These are phyloP conservation scores for Eretmocerus hayati DNA, from an alignment of 2,888 invertebrate genomes.

Conservation along the genomic window DNA sequence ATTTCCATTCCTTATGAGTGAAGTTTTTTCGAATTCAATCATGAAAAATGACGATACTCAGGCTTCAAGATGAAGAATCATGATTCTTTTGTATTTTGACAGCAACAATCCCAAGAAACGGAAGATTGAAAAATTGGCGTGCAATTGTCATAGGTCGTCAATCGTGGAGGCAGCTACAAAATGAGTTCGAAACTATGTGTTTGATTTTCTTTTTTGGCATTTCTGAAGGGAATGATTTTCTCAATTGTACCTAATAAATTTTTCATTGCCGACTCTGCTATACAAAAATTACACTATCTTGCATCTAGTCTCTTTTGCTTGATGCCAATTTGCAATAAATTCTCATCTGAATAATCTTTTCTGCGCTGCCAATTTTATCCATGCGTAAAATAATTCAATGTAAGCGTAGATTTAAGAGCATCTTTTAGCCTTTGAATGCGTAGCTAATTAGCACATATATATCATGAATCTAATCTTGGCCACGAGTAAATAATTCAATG, in stretches of 20 bases:
- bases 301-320: conserved; percentile 3
- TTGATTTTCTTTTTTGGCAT: conserved; percentile 13
- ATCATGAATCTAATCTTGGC: conserved; percentile 7
- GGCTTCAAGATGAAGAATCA: conserved; percentile 8
- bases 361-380: background rate
- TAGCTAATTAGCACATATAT: background rate
- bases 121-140: conserved; percentile 29
- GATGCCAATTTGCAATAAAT: conserved; percentile 4
- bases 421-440: conserved; percentile 1
- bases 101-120: conserved; percentile 33
- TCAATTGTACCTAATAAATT: background rate
- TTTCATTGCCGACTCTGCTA: background rate
- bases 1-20: too few relatives aligned
- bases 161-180: conserved; percentile 23
- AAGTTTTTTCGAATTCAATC: too few relatives aligned
- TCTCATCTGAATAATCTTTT: background rate
- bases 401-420: background rate
- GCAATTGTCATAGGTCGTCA: conserved; percentile 22
- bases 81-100: conserved; percentile 32
- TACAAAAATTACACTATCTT: background rate
- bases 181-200: conserved; percentile 32
- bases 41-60: background rate
- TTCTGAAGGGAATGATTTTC: background rate
- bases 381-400: background rate
- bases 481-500: background rate